Base-by-base conservation (phyloP, 1,140 invertebrate genomes). In the Heliothis subflexa region DNA sequence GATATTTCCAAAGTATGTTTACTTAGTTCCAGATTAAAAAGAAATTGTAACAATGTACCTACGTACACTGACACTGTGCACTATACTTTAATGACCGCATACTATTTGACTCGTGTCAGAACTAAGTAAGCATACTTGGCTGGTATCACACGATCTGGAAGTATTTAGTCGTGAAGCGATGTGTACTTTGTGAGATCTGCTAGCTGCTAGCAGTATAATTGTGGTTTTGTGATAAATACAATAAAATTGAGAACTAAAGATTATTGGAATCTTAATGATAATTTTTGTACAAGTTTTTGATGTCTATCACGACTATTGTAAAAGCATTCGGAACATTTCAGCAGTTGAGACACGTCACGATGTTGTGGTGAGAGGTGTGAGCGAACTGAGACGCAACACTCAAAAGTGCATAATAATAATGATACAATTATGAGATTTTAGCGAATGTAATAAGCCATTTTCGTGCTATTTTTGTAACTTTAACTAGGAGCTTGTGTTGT, bases 191-290 rank as follows among this genome's bases (percentile, higher is more conserved):
- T 93, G 90, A 94, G 84, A 89, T 78, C 91, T 94, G 93, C 92
- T 91, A 93, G 93, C 68, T 87, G 87, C 93, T 94, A 89, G 93
- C 93, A 93, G 91, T 92, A 92, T 89, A 94, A 93, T 93, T 86
- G 91, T 86, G 81, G 87, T 93, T 90, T 92, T 94, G 91, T 93
- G 91, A 93, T 94, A 94, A 85, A 82, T 88, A 91, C 91, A 94
- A 94, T 94, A 88, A 89, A 93, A 94, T 94, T 93, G 93, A 89
- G 72, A 90, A 90, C 88, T 82, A 78, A 88, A 79, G 78, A 64
- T 87, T 88, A 89, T 85, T 88, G 80, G 83, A 87, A 84, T 40
- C 83, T 83, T 91, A 83, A 89, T 87, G 71, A 85, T 89, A 89
- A 83, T 89, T 93, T 91, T 93, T 91, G 86, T 91, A 93, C 89